Conservation (phyloP, 2,797 vertebrate genomes). For the Euthynnus affinis region DNA sequence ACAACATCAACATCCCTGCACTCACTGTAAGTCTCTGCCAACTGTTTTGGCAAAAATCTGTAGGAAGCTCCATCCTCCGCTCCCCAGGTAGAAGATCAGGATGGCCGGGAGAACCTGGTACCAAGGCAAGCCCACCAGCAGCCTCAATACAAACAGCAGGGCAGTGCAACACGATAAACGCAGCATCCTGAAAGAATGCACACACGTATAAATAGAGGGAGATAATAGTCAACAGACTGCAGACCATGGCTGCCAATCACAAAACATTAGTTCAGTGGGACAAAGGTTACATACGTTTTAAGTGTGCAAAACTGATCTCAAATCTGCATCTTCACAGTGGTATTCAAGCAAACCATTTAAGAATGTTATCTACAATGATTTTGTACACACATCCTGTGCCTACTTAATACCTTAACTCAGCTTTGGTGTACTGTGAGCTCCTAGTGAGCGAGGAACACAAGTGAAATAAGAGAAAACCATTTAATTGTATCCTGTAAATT, state of each 20-base stretch:
- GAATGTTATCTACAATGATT: slow-evolving; percentile 46
- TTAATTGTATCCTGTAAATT: not conserved
- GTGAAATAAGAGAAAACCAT: too few species aligned
- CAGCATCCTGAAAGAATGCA: slow-evolving; percentile 88
- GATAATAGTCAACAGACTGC: not conserved
- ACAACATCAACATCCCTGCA: slow-evolving; percentile 18
- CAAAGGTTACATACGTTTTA: slow-evolving; percentile 31
- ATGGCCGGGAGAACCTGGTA: slow-evolving; percentile 89
- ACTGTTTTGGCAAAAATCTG: slow-evolving; percentile 91
- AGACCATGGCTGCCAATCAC: slow-evolving; percentile 9
- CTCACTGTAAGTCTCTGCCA: slow-evolving; percentile 93
- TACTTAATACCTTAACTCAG: slow-evolving; percentile 30
- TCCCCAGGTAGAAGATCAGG: slow-evolving; percentile 92
- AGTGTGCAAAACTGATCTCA: slow-evolving; percentile 1
- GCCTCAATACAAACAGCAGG: slow-evolving; percentile 89
- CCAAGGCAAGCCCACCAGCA: slow-evolving; percentile 92
- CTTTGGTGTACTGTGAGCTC: not conserved
- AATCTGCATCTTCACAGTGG: not conserved
- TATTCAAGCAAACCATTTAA: slow-evolving; percentile 3
- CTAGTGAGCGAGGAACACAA: not conserved
- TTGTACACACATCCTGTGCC: slow-evolving; percentile 33
- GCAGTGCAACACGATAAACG: slow-evolving; percentile 89
- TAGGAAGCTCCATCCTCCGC: slow-evolving; percentile 93
- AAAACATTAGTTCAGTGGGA: slow-evolving; percentile 26
- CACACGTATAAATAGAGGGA: slow-evolving; percentile 36